These are phyloP conservation scores for Lathronympha strigana DNA, from an alignment of 2,888 invertebrate species.

Conservation along the genomic window DNA sequence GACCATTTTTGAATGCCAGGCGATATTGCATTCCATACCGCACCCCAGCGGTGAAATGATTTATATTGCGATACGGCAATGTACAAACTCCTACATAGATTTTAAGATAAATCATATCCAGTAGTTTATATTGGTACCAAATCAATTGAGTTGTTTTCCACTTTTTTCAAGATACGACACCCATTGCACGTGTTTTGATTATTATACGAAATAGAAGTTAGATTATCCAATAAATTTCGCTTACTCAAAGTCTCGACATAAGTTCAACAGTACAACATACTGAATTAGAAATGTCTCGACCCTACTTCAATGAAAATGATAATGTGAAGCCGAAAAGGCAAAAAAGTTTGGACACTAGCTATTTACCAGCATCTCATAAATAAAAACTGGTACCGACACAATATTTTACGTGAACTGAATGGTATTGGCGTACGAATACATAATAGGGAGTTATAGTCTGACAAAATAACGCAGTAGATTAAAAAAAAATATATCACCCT, in stretches of 20 bases:
- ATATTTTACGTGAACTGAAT: background rate
- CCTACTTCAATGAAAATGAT: conserved; percentile 9
- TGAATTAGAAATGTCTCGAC: conserved; percentile 13
- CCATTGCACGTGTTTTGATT: background rate
- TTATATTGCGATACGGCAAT: conserved; percentile 49
- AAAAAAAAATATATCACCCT: too few species aligned
- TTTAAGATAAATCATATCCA: background rate
- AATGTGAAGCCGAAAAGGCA: conserved; percentile 8
- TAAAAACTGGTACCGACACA: background rate
- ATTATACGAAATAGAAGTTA: background rate
- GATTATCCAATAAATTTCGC: conserved; percentile 6
- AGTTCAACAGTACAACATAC: conserved; percentile 9
- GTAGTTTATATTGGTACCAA: background rate
- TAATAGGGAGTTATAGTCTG: too few species aligned
- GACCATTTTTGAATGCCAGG: conserved; percentile 59
- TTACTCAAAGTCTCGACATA: conserved; percentile 21
- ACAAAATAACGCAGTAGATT: too few species aligned
- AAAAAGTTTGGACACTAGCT: conserved; percentile 25
- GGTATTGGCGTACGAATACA: background rate
- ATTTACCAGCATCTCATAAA: conserved; percentile 9
- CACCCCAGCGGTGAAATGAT: conserved; percentile 52
- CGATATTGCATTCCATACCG: conserved; percentile 59
- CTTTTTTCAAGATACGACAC: too few species aligned
- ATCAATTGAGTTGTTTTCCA: background rate
- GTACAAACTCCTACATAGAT: conserved; percentile 8